phyloP scores from a whole-genome alignment of 2,888 invertebrate species.

The Microchrysa polita region DNA sequence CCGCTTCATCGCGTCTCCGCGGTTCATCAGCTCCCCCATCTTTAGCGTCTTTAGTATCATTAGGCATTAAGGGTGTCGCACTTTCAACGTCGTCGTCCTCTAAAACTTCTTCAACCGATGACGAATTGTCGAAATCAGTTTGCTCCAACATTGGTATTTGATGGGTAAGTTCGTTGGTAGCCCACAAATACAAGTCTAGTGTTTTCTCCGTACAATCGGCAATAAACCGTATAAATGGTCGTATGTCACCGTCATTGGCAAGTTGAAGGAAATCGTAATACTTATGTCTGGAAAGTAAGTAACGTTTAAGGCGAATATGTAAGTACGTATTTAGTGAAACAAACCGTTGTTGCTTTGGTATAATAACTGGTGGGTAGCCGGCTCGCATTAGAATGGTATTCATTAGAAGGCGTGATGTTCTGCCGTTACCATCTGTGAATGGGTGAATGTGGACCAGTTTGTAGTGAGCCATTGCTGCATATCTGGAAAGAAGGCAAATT shows the following conservation, averaged over 20 bases:
- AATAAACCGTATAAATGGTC: conserved; percentile 96
- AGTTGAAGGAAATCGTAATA: conserved; percentile 90
- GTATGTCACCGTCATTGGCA: conserved; percentile 93
- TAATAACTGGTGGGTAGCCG: conserved; percentile 95
- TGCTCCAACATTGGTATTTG: conserved; percentile 73
- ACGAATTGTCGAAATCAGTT: conserved; percentile 52
- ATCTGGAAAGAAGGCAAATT: conserved; percentile 66
- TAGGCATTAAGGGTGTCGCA: background rate
- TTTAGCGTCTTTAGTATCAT: conserved; percentile 1
- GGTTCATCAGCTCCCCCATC: conserved; percentile 10
- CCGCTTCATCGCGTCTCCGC: background rate
- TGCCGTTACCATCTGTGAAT: conserved; percentile 95
- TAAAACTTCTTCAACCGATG: conserved; percentile 38
- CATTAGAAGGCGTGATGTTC: conserved; percentile 95
- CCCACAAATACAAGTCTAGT: conserved; percentile 86
- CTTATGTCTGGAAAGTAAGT: conserved; percentile 68
- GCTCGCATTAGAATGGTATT: conserved; percentile 94
- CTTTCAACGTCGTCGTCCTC: conserved; percentile 34
- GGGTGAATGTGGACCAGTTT: conserved; percentile 97
- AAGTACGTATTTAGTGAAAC: too few species aligned
- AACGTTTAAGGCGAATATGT: background rate
- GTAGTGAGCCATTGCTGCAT: conserved; percentile 96
- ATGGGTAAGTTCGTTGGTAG: conserved; percentile 77
- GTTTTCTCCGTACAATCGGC: conserved; percentile 92
- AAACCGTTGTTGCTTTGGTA: conserved; percentile 82